Percentiles rank a stretch among this genome's conserved stretches.
Conservation (phyloP, 2,113 vertebrate genomes). For the Petroica traversi region DNA sequence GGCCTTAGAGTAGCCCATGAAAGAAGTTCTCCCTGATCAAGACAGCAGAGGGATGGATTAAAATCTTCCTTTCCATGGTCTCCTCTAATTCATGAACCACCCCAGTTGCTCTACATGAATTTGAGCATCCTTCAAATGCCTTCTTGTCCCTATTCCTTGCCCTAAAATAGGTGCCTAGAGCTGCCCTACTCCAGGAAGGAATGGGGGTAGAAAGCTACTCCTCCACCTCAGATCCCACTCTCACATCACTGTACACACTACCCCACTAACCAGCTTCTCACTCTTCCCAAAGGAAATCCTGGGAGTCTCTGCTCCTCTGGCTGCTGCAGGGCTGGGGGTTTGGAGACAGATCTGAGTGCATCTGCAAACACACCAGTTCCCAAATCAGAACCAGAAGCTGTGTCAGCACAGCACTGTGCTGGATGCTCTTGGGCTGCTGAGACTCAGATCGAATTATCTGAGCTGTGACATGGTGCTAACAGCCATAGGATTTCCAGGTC, state of each 20-base stretch:
- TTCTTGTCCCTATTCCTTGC: neutral
- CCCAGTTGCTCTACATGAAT: neutral
- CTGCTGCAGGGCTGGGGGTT: neutral
- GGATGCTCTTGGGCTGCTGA: neutral
- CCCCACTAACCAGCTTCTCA: neutral
- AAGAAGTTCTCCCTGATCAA: neutral
- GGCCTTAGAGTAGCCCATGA: neutral
- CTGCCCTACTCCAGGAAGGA: neutral
- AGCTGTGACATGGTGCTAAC: neutral
- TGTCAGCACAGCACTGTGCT: neutral
- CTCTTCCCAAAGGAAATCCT: neutral
- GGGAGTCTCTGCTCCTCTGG: neutral
- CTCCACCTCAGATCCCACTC: neutral
- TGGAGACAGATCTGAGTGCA: neutral
- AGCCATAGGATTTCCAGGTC: neutral
- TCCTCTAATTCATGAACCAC: neutral
- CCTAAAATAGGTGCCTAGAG: neutral
- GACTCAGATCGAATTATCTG: neutral
- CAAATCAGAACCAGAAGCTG: conserved; percentile 30
- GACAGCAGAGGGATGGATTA: neutral
- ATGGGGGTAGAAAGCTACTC: neutral
- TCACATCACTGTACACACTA: fast-evolving
- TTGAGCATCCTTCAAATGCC: neutral
- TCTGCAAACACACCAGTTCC: conserved; percentile 3
- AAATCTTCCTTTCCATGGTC: neutral